Conservation (phyloP, 2,888 invertebrate genomes). For the Perizoma flavofasciatum region DNA sequence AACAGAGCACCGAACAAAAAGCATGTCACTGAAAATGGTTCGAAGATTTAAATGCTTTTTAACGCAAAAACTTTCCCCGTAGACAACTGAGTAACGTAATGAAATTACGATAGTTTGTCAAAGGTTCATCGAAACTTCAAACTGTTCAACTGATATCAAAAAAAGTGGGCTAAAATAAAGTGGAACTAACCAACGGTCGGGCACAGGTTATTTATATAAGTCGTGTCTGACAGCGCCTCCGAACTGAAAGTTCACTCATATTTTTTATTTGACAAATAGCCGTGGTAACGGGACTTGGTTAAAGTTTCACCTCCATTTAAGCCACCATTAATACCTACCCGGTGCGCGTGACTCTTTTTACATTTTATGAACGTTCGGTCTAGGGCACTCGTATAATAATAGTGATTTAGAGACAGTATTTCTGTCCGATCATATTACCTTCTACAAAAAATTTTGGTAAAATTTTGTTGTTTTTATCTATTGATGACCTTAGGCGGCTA, state of each 20-base stretch:
- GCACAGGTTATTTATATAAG: conserved; percentile 73
- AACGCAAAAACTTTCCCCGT: too few species aligned
- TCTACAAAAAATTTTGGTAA: too few species aligned
- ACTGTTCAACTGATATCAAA: conserved; percentile 47
- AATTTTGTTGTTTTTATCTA: too few species aligned
- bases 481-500: too few species aligned
- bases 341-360: conserved; percentile 60
- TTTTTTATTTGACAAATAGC: conserved; percentile 82
- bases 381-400: conserved; percentile 30
- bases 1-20: too few species aligned
- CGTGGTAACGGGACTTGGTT: conserved; percentile 75
- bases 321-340: conserved; percentile 69
- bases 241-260: conserved; percentile 75
- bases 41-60: too few species aligned
- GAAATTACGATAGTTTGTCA: conserved; percentile 25
- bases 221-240: conserved; percentile 72
- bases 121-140: conserved; percentile 40
- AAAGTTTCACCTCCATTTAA: conserved; percentile 79
- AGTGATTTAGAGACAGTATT: conserved; percentile 20
- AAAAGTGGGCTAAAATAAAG: conserved; percentile 57
- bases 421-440: not conserved
- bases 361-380: conserved; percentile 50
- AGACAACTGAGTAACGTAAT: too few species aligned
- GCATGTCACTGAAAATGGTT: too few species aligned
- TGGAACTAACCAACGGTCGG: conserved; percentile 55